Evolutionary conservation across 1,140 invertebrate genomes (phyloP), one percentile per base, ranked within the genome.

Genomic region (Drosophila ananassae): DNA sequence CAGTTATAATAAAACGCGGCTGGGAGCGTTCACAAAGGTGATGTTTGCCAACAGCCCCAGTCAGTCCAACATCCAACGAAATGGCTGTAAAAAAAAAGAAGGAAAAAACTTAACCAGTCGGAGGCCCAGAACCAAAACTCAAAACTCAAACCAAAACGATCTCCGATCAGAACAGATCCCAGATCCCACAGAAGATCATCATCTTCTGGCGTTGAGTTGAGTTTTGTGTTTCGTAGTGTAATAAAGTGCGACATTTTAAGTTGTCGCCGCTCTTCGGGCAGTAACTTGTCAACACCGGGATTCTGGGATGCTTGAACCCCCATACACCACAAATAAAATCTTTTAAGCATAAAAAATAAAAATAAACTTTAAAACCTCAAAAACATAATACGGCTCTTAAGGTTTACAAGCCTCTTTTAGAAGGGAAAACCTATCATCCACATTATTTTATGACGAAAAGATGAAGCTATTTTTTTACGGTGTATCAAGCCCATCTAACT

Each of bases 161-260:
- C 32, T 53, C 32, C 50, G 25, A 37, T n/a, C 8, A 13, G 13
- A 64, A 22, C 32, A 24, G 30, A 64, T 48, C 54, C 41, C 39
- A 39, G 25, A 63, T 13, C 59, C 62, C 62, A 44, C 34, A n/a
- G 22, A 46, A 66, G 63, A 66, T 66, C 34, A 37, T 37, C 34
- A 37, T 37, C 60, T 64, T 62, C 71, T 44, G 13, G 41, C 13
- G 48, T 55, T 64, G 79, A 79, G 60, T 76, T 85, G 54, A 85
- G 78, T 85, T 85, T 87, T 87, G 83, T 87, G 83, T 87, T 87
- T 87, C 82, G 74, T 82, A 89, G 82, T 87, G 82, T 87, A 87
- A 87, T 87, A 87, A 87, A 87, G 82, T 87, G 82, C 82, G 82
- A 87, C 82, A 89, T 87, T 87, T 87, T 87, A 87, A 87, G 82